Conservation (phyloP, 2,888 invertebrate species). For the Sarcophaga carnaria region DNA sequence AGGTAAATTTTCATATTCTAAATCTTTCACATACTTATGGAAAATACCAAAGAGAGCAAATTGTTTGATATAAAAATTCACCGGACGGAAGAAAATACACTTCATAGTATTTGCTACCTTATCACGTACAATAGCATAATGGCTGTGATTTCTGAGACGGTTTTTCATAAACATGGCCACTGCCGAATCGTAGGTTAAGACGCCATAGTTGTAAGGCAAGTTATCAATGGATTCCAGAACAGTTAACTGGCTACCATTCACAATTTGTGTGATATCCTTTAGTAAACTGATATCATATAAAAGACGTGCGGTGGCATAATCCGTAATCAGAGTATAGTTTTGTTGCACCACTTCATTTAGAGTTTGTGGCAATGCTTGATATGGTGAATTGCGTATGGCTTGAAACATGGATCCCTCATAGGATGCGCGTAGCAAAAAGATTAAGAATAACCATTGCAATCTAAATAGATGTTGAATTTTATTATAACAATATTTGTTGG, state of each 20-base stretch:
- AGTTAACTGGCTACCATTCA: background rate
- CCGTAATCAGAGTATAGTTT: conserved; percentile 71
- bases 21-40: background rate
- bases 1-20: conserved; percentile 29
- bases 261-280: background rate
- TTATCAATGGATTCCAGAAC: conserved; percentile 22
- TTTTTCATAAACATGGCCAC: conserved; percentile 64
- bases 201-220: background rate
- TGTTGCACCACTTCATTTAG: conserved; percentile 63
- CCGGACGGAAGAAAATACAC: conserved; percentile 70
- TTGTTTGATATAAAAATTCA: conserved; percentile 35
- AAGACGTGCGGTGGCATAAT: conserved; percentile 71
- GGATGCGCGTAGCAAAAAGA: conserved; percentile 70
- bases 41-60: background rate
- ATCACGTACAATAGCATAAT: conserved; percentile 60
- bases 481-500: background rate
- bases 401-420: conserved; percentile 74
- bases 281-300: conserved; percentile 58
- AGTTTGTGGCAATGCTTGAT: conserved; percentile 69
- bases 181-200: background rate
- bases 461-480: background rate
- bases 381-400: conserved; percentile 72
- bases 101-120: conserved; percentile 71
- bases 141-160: conserved; percentile 31
- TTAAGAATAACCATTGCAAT: conserved; percentile 58